phyloP scores from a whole-genome alignment of 2,113 vertebrate genomes.

The Mormyrus lacerda region DNA sequence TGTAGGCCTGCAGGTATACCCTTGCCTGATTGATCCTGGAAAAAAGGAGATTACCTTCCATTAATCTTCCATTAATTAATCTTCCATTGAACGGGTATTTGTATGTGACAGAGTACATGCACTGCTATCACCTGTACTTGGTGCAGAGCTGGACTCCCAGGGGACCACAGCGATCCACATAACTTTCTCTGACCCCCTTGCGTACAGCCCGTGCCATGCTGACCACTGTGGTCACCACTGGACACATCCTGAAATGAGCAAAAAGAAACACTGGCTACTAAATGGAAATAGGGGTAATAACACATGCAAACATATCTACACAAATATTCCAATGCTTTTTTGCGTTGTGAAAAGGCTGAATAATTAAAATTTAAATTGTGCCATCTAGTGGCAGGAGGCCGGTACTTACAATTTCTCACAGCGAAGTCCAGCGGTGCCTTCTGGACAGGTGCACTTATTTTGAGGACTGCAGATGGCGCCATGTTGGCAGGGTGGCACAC shows the following conservation, averaged over 20 bases:
- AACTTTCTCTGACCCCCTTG: slow-evolving; percentile 63
- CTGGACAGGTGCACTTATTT: slow-evolving; percentile 62
- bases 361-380: not conserved
- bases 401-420: slow-evolving; percentile 64
- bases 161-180: slow-evolving; percentile 68
- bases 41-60: slow-evolving; percentile 23
- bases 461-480: slow-evolving; percentile 61
- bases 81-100: not conserved
- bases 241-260: slow-evolving; percentile 53
- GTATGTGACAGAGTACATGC: not conserved
- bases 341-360: not conserved
- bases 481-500: slow-evolving; percentile 65
- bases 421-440: slow-evolving; percentile 61
- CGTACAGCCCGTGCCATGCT: slow-evolving; percentile 64
- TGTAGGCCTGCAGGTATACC: slow-evolving; percentile 70
- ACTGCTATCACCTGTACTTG: slow-evolving; percentile 62
- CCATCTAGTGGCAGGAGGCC: not conserved
- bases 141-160: slow-evolving; percentile 67
- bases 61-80: not conserved
- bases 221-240: slow-evolving; percentile 64
- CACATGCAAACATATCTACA: not conserved
- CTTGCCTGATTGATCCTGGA: slow-evolving; percentile 69
- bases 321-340: not conserved
- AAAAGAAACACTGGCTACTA: not conserved
- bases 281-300: not conserved